Percentiles rank a stretch among this genome's conserved stretches.
Conservation (phyloP, 2,888 invertebrate species). For the Patella caerulea region DNA sequence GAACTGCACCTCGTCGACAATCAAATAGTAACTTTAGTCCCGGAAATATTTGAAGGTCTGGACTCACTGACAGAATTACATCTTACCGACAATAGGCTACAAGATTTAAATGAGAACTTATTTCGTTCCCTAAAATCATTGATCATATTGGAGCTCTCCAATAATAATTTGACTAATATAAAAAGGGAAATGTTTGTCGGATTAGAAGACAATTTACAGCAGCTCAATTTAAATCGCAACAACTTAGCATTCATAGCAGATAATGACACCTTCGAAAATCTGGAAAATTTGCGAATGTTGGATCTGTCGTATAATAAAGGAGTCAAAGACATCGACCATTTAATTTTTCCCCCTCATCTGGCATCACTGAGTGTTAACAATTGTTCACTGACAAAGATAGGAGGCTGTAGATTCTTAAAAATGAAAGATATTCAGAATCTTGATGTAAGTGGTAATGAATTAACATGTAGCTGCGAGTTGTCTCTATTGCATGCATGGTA, state of each 20-base stretch:
- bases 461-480: conserved; percentile 39
- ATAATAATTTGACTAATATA: conserved; percentile 17
- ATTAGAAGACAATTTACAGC: conserved; percentile 7
- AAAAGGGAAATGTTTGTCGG: not conserved
- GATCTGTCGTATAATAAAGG: conserved; percentile 29
- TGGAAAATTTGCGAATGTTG: conserved; percentile 40
- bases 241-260: conserved; percentile 16
- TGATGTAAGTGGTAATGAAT: conserved; percentile 33
- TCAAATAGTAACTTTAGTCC: conserved; percentile 33
- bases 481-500: conserved; percentile 20
- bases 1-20: conserved; percentile 46
- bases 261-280: conserved; percentile 34
- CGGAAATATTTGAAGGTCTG: conserved; percentile 33
- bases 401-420: conserved; percentile 34
- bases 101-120: conserved; percentile 11
- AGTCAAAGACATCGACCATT: conserved; percentile 28
- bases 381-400: conserved; percentile 37
- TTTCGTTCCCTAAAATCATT: conserved; percentile 12
- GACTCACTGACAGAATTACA: conserved; percentile 38
- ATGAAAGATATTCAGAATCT: conserved; percentile 36
- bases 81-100: conserved; percentile 42
- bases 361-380: conserved; percentile 48
- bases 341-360: conserved; percentile 42
- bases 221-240: conserved; percentile 14
- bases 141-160: conserved; percentile 21